Conservation (phyloP, 2,113 vertebrate genomes). For the Mormyrus iriodes region DNA sequence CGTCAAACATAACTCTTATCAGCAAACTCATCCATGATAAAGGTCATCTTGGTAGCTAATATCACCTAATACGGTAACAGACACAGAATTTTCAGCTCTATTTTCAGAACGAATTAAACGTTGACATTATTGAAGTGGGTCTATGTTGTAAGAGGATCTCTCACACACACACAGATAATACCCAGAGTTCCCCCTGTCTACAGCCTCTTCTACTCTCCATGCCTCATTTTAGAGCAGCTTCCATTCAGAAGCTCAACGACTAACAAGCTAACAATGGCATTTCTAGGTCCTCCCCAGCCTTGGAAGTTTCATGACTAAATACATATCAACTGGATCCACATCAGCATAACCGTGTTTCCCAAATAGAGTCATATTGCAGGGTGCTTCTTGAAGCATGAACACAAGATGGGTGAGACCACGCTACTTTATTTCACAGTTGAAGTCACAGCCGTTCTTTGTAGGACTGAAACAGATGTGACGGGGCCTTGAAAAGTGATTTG, state of each 20-base stretch:
- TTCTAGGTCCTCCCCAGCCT: neutral
- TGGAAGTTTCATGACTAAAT: neutral
- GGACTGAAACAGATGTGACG: neutral
- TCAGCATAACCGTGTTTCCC: neutral
- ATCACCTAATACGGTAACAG: constrained; percentile 32
- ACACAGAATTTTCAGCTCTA: constrained; percentile 29
- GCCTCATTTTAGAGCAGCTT: neutral
- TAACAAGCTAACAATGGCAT: neutral
- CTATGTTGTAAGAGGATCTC: constrained; percentile 17
- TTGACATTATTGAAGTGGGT: constrained; percentile 40
- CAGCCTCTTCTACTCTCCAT: constrained; percentile 24
- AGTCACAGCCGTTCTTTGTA: neutral
- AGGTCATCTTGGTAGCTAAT: neutral
- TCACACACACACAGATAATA: constrained; percentile 26
- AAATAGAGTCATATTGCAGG: neutral
- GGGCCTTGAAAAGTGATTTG: neutral
- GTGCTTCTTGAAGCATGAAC: neutral
- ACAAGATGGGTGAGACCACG: neutral
- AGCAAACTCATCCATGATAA: neutral
- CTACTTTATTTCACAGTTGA: constrained; percentile 12
- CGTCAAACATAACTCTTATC: neutral
- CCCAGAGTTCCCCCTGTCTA: constrained; percentile 22
- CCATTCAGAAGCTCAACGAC: neutral
- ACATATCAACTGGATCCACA: neutral
- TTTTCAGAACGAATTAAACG: constrained; percentile 41